A percentile compares a stretch with the other conserved stretches of the same genome.
Conservation (phyloP, 2,113 vertebrate genomes). For the Ranitomeya imitator region DNA sequence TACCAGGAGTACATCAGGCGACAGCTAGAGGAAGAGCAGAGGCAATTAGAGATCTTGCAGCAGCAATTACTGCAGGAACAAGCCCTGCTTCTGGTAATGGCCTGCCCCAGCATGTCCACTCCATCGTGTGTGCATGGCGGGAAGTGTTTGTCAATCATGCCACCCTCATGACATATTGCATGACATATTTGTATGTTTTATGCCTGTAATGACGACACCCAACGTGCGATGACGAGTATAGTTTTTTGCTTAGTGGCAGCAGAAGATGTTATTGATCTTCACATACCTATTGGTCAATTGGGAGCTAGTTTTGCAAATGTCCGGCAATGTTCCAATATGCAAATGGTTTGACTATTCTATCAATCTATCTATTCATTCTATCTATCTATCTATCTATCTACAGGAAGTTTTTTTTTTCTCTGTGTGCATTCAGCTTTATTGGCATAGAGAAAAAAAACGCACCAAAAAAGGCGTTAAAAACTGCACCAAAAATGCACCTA, state of each 20-base stretch:
- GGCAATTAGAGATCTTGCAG: constrained; percentile 99
- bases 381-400: too few species aligned
- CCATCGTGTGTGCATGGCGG: constrained; percentile 38
- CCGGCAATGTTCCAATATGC: background rate
- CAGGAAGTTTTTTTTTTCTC: too few species aligned
- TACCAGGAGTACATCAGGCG: constrained; percentile 98
- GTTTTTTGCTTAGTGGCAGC: background rate
- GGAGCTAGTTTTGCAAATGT: background rate
- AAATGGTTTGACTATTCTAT: too few species aligned
- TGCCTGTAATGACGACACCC: background rate
- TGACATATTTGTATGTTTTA: background rate
- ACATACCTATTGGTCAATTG: background rate
- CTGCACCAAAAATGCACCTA: too few species aligned
- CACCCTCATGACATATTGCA: background rate
- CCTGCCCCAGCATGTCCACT: constrained; percentile 57
- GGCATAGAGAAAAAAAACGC: too few species aligned
- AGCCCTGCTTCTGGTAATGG: constrained; percentile 97
- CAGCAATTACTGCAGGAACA: constrained; percentile 99
- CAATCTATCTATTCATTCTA: too few species aligned
- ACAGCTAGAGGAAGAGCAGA: constrained; percentile 99
- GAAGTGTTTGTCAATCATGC: constrained; percentile 40
- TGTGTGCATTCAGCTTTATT: too few species aligned
- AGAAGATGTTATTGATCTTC: background rate
- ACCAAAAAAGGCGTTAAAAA: too few species aligned
- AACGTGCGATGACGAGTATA: background rate